phyloP scores from a whole-genome alignment of 2,888 invertebrate species.

The Ligdia adustata region DNA sequence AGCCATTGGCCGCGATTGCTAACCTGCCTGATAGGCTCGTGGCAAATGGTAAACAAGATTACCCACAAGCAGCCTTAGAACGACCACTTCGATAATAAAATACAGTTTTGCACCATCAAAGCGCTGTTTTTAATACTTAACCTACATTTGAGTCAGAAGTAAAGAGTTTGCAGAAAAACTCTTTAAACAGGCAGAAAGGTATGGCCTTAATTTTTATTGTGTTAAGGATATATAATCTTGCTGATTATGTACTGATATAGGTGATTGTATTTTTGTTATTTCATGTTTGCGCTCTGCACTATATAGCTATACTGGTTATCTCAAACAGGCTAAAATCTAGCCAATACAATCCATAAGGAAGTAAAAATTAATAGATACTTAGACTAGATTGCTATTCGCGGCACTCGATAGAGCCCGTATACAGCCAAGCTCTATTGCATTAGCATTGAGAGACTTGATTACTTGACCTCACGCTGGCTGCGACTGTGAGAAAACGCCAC shows the following conservation, averaged over 20 bases:
- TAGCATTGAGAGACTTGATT: constrained; percentile 5
- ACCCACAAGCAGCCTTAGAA: constrained; percentile 47
- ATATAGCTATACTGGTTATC: too few species aligned
- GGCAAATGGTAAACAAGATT: constrained; percentile 60
- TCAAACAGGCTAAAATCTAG: not conserved
- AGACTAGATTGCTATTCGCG: constrained; percentile 1
- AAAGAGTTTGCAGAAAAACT: constrained; percentile 21
- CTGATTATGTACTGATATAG: too few species aligned
- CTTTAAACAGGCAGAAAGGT: not conserved
- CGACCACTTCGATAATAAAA: constrained; percentile 46
- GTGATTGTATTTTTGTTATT: not conserved
- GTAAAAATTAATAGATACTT: constrained; percentile 3
- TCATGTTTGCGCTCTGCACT: too few species aligned
- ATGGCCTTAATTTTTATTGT: constrained; percentile 2
- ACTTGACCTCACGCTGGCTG: not conserved
- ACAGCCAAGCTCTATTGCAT: constrained; percentile 6
- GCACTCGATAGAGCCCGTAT: constrained; percentile 7
- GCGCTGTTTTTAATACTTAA: constrained; percentile 14
- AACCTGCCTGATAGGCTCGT: constrained; percentile 61
- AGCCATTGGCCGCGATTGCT: constrained; percentile 65
- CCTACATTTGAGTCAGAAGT: constrained; percentile 17
- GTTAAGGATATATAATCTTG: not conserved
- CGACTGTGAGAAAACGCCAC: constrained; percentile 13
- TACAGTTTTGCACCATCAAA: constrained; percentile 42
- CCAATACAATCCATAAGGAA: constrained; percentile 7